Evolutionary conservation across 2,113 vertebrate species (phyloP).

Genomic region (Eidolon helvum): DNA sequence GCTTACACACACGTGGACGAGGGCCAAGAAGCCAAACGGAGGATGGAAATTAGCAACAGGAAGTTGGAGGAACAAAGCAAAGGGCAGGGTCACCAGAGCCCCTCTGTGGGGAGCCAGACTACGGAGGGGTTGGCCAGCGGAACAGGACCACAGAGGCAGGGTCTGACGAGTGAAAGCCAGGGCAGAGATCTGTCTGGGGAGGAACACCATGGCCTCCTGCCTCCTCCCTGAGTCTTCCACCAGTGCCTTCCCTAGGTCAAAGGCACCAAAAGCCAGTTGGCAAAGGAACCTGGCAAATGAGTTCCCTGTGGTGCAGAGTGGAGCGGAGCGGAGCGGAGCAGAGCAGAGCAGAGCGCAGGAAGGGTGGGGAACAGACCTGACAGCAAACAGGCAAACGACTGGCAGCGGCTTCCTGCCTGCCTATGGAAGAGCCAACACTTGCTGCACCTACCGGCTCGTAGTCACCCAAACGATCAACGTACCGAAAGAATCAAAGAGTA

Average conservation of each 20-base stretch:
- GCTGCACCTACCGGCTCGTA: neutral
- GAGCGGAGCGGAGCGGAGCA: neutral
- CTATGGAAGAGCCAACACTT: neutral
- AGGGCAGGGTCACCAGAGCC: neutral
- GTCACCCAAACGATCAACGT: neutral
- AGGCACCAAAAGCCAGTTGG: neutral
- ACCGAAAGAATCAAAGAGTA: neutral
- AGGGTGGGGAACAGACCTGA: neutral
- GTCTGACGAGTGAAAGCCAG: neutral
- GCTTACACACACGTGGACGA: neutral
- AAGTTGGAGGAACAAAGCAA: neutral
- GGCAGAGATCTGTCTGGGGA: neutral
- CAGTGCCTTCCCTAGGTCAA: neutral
- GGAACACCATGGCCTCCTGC: neutral
- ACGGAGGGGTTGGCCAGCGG: neutral
- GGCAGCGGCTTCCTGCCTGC: neutral
- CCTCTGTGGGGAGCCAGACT: neutral
- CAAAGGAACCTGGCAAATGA: neutral
- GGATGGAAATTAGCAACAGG: neutral
- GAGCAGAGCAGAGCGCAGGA: neutral
- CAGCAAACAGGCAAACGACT: neutral
- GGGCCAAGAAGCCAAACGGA: neutral
- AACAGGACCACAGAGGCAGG: neutral
- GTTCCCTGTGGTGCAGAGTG: neutral
- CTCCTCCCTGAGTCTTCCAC: neutral